A percentile compares a stretch with the other conserved stretches of the same genome.
phyloP scores from a whole-genome alignment of 1,140 invertebrate species.

The Temnothorax longispinosus region DNA sequence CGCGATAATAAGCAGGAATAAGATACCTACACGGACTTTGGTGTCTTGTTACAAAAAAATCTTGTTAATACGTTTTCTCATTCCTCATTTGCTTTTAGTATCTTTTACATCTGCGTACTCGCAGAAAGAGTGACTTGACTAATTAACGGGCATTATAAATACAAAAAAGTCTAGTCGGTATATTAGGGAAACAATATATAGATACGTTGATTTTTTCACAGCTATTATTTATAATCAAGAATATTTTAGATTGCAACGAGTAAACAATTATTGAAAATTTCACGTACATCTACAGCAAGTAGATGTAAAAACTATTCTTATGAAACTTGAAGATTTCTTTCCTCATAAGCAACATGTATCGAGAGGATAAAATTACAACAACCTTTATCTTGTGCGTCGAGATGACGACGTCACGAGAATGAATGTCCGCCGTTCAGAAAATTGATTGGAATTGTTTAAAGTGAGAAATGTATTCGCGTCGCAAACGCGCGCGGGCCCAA shows the following conservation, averaged over 20 bases:
- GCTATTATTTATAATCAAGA: not conserved
- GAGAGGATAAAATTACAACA: not conserved
- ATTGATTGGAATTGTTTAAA: not conserved
- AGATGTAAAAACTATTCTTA: not conserved
- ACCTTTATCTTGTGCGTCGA: not conserved
- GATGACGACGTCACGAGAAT: not conserved
- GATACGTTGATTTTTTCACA: not conserved
- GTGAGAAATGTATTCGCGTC: slow-evolving; percentile 6
- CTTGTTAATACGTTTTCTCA: slow-evolving; percentile 17
- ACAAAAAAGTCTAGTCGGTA: not conserved
- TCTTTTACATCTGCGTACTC: not conserved
- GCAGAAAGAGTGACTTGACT: not conserved
- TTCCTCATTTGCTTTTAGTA: not conserved
- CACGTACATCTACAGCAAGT: not conserved
- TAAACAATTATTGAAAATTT: not conserved
- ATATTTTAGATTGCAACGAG: not conserved
- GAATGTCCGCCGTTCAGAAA: not conserved
- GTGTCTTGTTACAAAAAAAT: not conserved
- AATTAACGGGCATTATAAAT: not conserved
- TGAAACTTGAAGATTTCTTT: slow-evolving; percentile 19
- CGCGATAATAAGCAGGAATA: slow-evolving; percentile 13
- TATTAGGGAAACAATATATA: not conserved
- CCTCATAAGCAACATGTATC: not conserved
- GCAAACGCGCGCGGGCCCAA: not conserved
- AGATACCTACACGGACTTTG: not conserved